phyloP scores from a whole-genome alignment of 1,140 invertebrate genomes.

The Papilio machaon region DNA sequence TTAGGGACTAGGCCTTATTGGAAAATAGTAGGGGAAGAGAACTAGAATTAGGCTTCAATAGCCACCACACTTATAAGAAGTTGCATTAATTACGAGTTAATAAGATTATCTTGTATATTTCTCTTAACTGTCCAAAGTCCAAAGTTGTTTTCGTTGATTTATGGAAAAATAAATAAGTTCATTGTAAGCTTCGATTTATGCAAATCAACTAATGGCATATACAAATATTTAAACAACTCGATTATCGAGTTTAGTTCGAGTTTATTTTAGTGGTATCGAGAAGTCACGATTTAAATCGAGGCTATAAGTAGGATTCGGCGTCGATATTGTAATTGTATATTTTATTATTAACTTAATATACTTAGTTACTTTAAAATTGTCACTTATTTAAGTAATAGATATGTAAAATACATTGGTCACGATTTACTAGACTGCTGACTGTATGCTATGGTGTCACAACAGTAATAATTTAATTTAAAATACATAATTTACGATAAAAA shows the following conservation, averaged over 20 bases:
- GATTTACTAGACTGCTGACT: background rate
- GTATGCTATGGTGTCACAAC: background rate
- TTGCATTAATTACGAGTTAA: too few relatives aligned
- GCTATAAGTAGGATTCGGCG: background rate
- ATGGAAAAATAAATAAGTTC: background rate
- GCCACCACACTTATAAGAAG: too few relatives aligned
- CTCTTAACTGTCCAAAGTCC: background rate
- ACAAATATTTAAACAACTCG: background rate
- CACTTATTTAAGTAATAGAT: background rate
- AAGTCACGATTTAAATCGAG: background rate
- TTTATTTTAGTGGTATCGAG: background rate
- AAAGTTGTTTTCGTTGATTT: background rate
- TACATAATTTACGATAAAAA: background rate
- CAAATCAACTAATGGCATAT: background rate
- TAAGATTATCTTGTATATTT: background rate
- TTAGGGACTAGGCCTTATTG: too few relatives aligned
- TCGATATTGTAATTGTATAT: background rate
- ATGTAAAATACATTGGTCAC: background rate
- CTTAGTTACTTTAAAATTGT: background rate
- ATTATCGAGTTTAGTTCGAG: constrained; percentile 11
- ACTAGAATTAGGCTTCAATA: too few relatives aligned
- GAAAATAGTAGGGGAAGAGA: too few relatives aligned
- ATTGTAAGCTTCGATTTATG: background rate
- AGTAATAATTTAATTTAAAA: background rate
- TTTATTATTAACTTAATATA: background rate